Base-by-base conservation (phyloP, 2,888 invertebrate species). In the Drymonia ruficornis region DNA sequence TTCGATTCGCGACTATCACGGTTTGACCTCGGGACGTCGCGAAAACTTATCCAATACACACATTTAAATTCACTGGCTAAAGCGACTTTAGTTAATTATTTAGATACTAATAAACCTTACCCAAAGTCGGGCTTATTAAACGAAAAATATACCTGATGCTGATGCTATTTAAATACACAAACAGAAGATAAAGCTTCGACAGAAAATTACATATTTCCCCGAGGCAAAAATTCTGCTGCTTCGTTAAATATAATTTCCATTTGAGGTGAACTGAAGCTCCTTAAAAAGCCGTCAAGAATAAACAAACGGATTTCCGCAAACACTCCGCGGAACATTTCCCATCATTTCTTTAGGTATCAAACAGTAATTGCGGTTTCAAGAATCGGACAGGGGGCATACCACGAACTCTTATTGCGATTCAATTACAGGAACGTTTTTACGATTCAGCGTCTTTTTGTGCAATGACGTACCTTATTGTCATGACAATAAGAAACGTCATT, bases 281-380 rank as follows among this genome's bases (percentile, higher is more conserved):
- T 55, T 67, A 59, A 59, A 52, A 54, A 55, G 52, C 56, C 54
- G 52, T 64, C 70, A 67, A 64, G 61, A 57, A 61, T 67, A 64
- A 67, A 49, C 43, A 28, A 51, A 55, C 57, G 48, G 44, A 50
- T 56, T 53, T 60, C 46, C 47, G 28, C 56, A 46, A 54, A 56
- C 44, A 48, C 15, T 23, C 50, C 40, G 16, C n/a, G 16, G 53
- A 54, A 62, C 58, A 60, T 58, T 65, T 51, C 55, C 55, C 54
- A 38, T 47, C 56, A 66, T 65, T 52, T 53, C 40, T 43, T 48
- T 59, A 51, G 38, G 47, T 49, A 63, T 43, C 40, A 56, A 53
- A 55, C 49, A 44, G 44, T 52, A 67, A 64, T 62, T 64, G 67
- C 63, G 65, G 59, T 72, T 68, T 61, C 55, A 65, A 71, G 61